A percentile compares a stretch with the other conserved stretches of the same genome.
phyloP scores from a whole-genome alignment of 1,140 invertebrate species.

The Zaprionus davidi region DNA sequence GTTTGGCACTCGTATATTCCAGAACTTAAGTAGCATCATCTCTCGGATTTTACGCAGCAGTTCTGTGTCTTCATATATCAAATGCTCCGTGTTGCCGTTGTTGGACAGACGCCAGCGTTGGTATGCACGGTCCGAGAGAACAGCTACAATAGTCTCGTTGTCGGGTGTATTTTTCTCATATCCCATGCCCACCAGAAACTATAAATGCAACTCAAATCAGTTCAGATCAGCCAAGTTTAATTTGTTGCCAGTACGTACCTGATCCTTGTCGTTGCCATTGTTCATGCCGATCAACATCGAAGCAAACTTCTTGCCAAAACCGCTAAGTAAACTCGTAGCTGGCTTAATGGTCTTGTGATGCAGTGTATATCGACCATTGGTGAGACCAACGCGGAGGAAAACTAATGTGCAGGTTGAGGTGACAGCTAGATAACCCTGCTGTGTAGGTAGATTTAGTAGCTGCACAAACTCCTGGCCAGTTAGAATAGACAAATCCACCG shows the following conservation, averaged over 20 bases:
- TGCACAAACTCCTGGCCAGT: constrained; percentile 93
- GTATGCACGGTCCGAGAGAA: constrained; percentile 75
- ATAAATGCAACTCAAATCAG: not conserved
- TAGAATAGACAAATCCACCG: constrained; percentile 93
- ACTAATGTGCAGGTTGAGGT: constrained; percentile 96
- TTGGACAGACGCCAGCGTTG: constrained; percentile 77
- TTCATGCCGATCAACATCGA: constrained; percentile 95
- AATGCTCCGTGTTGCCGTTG: constrained; percentile 69
- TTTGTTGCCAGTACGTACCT: constrained; percentile 86
- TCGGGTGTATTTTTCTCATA: constrained; percentile 53
- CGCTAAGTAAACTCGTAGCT: constrained; percentile 94
- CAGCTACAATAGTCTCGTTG: constrained; percentile 59
- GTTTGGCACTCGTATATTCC: constrained; percentile 64
- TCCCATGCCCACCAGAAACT: constrained; percentile 73
- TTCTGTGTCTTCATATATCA: constrained; percentile 78
- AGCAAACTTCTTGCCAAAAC: constrained; percentile 92
- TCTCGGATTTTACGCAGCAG: constrained; percentile 74
- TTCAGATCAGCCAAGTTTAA: not conserved
- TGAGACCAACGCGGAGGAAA: constrained; percentile 88
- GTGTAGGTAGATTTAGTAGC: constrained; percentile 88
- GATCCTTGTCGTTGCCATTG: constrained; percentile 89
- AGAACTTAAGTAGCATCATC: constrained; percentile 75
- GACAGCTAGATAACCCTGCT: constrained; percentile 92
- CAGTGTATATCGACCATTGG: constrained; percentile 88
- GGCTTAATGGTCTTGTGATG: constrained; percentile 89